Percentiles rank a stretch among this genome's conserved stretches.
These are phyloP conservation scores for Apodemia hepburni DNA, from an alignment of 2,888 invertebrate species.

Conservation along the genomic window DNA sequence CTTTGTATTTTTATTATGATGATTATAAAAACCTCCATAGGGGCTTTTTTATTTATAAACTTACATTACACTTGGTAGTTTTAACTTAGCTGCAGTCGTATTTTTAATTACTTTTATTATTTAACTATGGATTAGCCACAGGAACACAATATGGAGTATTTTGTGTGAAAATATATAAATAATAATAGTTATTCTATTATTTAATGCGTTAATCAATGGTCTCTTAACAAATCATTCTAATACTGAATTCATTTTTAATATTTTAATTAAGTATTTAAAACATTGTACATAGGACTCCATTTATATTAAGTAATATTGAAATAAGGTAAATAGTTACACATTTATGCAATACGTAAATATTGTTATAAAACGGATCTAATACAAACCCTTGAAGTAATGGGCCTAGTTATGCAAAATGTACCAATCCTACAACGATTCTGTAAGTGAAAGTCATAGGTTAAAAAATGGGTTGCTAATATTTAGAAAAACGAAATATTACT, in stretches of 20 bases:
- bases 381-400: neutral
- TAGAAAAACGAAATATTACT: neutral
- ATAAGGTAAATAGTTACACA: neutral
- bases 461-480: neutral
- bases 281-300: neutral
- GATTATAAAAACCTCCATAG: conserved; percentile 78
- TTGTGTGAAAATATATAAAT: conserved; percentile 42
- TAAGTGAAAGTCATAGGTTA: neutral
- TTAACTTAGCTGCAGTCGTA: conserved; percentile 70
- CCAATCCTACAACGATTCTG: neutral
- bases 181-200: conserved; percentile 30
- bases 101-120: conserved; percentile 56
- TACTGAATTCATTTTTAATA: neutral
- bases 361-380: neutral
- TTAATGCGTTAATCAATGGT: conserved; percentile 28
- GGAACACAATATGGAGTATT: conserved; percentile 62
- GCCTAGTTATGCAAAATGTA: neutral
- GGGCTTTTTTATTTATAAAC: conserved; percentile 70
- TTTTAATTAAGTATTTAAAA: neutral
- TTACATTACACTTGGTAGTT: conserved; percentile 70
- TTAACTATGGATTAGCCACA: conserved; percentile 65
- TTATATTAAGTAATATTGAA: neutral
- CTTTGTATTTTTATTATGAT: conserved; percentile 67
- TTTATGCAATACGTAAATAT: neutral
- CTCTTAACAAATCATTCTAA: conserved; percentile 19